These are phyloP conservation scores for Centropyge bicolor DNA, from an alignment of 2,797 vertebrate genomes.

Conservation along the genomic window DNA sequence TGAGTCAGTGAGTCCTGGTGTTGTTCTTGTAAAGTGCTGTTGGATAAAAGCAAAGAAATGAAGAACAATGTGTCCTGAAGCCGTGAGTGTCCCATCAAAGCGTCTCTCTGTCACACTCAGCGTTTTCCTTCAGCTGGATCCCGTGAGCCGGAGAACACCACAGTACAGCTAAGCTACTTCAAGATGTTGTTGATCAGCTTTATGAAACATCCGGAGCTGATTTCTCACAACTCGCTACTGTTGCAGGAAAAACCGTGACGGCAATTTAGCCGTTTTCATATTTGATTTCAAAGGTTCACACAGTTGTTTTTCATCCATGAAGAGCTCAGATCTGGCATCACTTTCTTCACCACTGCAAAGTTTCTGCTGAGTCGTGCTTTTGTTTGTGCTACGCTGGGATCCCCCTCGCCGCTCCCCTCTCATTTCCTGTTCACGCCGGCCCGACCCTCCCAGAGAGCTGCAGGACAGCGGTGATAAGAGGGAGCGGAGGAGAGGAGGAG, in stretches of 20 bases:
- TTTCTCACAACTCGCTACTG: conserved; percentile 36
- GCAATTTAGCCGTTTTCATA: background rate
- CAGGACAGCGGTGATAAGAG: conserved; percentile 65
- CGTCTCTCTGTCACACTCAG: background rate
- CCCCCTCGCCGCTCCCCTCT: conserved; percentile 44
- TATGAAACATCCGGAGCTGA: conserved; percentile 48
- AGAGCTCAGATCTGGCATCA: conserved; percentile 7
- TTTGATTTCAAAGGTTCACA: background rate
- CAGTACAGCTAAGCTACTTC: conserved; percentile 18
- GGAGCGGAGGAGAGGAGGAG: conserved; percentile 9
- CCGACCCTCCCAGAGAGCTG: conserved; percentile 52
- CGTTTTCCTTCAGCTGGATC: conserved; percentile 19
- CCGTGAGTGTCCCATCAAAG: conserved; percentile 12
- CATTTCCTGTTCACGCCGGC: conserved; percentile 66
- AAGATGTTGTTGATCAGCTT: conserved; percentile 40
- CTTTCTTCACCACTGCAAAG: conserved; percentile 22
- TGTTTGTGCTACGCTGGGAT: conserved; percentile 49
- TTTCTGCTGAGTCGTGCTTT: conserved; percentile 54
- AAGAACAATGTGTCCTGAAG: conserved; percentile 6
- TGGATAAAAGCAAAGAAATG: background rate
- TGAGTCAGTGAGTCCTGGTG: background rate
- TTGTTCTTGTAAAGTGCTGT: conserved; percentile 4
- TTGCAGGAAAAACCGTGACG: conserved; percentile 17
- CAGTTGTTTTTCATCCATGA: background rate
- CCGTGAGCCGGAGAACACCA: conserved; percentile 12